Conservation (phyloP, 2,888 invertebrate species). For the Lepeophtheirus nordmannii region DNA sequence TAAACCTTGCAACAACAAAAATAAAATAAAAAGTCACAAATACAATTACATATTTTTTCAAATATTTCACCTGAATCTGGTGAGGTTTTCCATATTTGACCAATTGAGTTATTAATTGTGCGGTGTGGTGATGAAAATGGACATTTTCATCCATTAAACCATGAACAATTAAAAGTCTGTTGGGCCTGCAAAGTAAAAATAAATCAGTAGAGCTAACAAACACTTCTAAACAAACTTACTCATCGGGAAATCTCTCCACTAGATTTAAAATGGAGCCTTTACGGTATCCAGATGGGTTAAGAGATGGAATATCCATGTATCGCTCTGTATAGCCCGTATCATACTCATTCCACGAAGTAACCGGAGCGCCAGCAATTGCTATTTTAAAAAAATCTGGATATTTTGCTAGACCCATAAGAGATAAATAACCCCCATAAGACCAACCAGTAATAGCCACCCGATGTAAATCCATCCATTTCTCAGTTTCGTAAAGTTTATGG, state of each 20-base stretch:
- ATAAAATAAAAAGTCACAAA: background rate
- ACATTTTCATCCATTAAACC: conserved; percentile 97
- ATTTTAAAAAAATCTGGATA: conserved; percentile 79
- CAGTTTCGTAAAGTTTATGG: conserved; percentile 56
- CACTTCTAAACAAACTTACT: conserved; percentile 43
- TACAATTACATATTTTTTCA: background rate
- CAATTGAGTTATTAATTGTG: conserved; percentile 70
- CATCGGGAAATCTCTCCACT: conserved; percentile 73
- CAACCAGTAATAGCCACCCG: conserved; percentile 92
- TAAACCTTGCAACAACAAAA: conserved; percentile 47
- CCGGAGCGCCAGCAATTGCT: conserved; percentile 91
- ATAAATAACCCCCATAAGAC: conserved; percentile 97
- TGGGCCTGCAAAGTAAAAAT: conserved; percentile 45
- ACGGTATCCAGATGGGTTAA: conserved; percentile 60
- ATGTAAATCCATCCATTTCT: conserved; percentile 75
- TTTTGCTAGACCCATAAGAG: conserved; percentile 81
- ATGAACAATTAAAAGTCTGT: conserved; percentile 81
- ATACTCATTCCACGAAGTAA: conserved; percentile 90
- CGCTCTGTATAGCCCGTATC: conserved; percentile 98
- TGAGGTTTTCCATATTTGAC: conserved; percentile 92
- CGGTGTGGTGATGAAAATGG: conserved; percentile 81
- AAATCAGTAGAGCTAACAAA: background rate
- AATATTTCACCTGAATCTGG: conserved; percentile 51
- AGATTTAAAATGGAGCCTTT: conserved; percentile 50
- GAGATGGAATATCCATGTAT: conserved; percentile 74